These are phyloP conservation scores for Calonectris borealis DNA, from an alignment of 2,113 vertebrate species.

Conservation along the genomic window DNA sequence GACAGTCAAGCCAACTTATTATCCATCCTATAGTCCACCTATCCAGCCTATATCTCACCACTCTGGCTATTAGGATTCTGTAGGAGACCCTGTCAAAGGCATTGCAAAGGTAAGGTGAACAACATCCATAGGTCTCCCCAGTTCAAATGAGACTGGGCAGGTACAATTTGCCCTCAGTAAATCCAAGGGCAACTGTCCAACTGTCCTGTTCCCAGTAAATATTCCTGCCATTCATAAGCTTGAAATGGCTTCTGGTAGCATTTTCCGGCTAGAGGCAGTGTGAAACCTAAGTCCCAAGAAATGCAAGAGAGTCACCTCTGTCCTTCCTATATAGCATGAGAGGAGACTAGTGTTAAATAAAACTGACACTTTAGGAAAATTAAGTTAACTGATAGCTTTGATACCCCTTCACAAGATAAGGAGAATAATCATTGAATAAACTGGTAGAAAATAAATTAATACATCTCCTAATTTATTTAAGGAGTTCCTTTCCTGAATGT, in stretches of 20 bases:
- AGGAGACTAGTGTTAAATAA: neutral
- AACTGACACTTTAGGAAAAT: neutral
- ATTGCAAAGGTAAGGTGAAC: neutral
- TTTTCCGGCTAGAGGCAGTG: neutral
- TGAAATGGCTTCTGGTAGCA: neutral
- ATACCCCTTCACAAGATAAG: neutral
- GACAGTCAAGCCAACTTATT: neutral
- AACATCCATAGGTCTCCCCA: neutral
- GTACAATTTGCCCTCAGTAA: neutral
- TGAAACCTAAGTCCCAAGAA: neutral
- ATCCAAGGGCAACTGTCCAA: too few relatives aligned
- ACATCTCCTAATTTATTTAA: neutral
- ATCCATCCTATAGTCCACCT: neutral
- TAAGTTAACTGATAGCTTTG: neutral
- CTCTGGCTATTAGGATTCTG: neutral
- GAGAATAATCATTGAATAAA: neutral
- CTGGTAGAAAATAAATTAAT: neutral
- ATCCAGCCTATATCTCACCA: neutral
- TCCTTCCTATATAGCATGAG: neutral
- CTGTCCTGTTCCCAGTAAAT: neutral
- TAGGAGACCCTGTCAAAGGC: neutral
- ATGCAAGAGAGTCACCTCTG: neutral
- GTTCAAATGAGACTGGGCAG: neutral
- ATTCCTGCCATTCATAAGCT: neutral
- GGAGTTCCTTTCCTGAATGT: neutral